Evolutionary conservation across 2,797 vertebrate genomes (phyloP).

Genomic region (Molossus molossus): DNA sequence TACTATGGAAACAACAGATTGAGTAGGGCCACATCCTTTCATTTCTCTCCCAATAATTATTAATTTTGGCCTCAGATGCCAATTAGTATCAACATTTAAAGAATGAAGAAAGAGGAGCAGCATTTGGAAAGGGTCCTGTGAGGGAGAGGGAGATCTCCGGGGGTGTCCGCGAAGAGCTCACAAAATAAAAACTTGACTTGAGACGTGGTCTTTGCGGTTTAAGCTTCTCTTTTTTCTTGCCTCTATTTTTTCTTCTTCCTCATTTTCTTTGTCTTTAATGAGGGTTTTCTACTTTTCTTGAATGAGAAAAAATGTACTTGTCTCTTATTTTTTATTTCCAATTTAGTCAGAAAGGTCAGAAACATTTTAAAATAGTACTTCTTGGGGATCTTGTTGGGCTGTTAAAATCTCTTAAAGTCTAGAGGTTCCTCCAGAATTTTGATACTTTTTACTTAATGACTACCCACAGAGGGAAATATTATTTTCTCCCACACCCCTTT

Average conservation of each 20-base stretch:
- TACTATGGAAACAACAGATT: background rate
- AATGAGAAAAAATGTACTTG: slow-evolving; percentile 62
- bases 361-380: slow-evolving; percentile 77
- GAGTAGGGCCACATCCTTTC: background rate
- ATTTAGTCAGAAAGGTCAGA: slow-evolving; percentile 81
- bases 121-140: background rate
- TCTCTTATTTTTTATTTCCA: slow-evolving; percentile 80
- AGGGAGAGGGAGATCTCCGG: background rate
- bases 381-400: slow-evolving; percentile 70
- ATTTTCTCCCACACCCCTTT: background rate
- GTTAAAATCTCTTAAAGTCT: slow-evolving; percentile 69
- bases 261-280: slow-evolving; percentile 63
- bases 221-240: background rate
- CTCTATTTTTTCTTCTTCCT: slow-evolving; percentile 34
- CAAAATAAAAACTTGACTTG: background rate
- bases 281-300: slow-evolving; percentile 63
- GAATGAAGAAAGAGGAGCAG: background rate
- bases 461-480: slow-evolving; percentile 43
- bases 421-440: slow-evolving; percentile 12
- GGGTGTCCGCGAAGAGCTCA: background rate
- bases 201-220: background rate
- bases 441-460: slow-evolving; percentile 62
- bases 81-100: slow-evolving; percentile 32
- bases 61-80: slow-evolving; percentile 5
- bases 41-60: background rate